Conservation (phyloP, 2,797 vertebrate genomes). For the Ammospiza maritima region DNA sequence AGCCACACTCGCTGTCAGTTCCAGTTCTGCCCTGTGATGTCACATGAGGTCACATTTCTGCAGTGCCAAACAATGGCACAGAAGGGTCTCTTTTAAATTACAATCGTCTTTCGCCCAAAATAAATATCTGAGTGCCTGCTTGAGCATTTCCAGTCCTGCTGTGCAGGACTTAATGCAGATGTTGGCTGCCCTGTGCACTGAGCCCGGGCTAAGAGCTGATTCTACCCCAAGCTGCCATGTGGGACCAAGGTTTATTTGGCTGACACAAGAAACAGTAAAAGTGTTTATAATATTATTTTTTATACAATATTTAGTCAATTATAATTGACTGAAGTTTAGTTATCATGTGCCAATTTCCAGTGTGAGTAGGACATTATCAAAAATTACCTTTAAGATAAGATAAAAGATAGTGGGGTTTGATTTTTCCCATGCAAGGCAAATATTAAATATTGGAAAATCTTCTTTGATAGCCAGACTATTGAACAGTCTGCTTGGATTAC, state of each 20-base stretch:
- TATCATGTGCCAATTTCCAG: background rate
- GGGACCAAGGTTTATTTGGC: background rate
- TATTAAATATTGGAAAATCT: background rate
- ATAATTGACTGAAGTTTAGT: background rate
- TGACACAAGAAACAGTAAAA: background rate
- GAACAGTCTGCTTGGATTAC: background rate
- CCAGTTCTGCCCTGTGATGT: background rate
- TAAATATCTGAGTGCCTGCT: background rate
- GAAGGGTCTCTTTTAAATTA: constrained; percentile 5
- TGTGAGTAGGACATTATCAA: background rate
- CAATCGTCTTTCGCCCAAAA: background rate
- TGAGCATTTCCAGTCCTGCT: background rate
- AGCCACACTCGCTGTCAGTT: background rate
- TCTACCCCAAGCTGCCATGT: background rate
- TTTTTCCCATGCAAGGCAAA: background rate
- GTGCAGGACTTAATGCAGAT: background rate
- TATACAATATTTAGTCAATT: background rate
- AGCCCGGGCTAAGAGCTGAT: background rate
- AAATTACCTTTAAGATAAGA: background rate
- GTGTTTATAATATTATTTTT: background rate
- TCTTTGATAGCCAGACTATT: background rate
- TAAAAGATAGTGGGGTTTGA: background rate
- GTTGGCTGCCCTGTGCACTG: background rate
- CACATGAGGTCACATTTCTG: background rate
- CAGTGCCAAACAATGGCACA: background rate